phyloP scores from a whole-genome alignment of 2,797 vertebrate species.

The Hippopotamyrus pictus region DNA sequence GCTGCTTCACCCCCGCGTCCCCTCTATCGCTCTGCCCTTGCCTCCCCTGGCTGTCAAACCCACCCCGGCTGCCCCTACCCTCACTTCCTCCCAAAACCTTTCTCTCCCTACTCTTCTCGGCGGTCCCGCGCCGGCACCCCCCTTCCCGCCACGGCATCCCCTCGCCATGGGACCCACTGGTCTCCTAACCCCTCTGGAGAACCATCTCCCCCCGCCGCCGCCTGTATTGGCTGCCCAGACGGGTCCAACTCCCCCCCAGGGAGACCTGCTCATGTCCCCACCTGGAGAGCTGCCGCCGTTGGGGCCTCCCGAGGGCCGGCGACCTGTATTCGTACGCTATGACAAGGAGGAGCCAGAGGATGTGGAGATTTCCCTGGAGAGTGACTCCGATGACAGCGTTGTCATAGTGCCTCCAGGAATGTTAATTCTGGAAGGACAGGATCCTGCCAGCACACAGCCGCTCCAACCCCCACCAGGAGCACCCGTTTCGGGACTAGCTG shows the following conservation, averaged over 20 bases:
- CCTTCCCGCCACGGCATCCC: slow-evolving; percentile 58
- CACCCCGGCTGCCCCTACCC: slow-evolving; percentile 46
- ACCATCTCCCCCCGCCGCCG: slow-evolving; percentile 56
- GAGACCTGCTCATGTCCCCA: slow-evolving; percentile 58
- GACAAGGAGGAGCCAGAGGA: slow-evolving; percentile 82
- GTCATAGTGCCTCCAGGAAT: slow-evolving; percentile 82
- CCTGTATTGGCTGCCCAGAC: slow-evolving; percentile 44
- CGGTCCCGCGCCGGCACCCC: slow-evolving; percentile 46
- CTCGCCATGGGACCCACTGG: slow-evolving; percentile 59
- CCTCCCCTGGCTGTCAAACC: slow-evolving; percentile 58
- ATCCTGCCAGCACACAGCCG: slow-evolving; percentile 35
- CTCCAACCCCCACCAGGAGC: slow-evolving; percentile 33
- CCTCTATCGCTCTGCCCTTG: slow-evolving; percentile 59
- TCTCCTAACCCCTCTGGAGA: slow-evolving; percentile 58
- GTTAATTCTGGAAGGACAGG: slow-evolving; percentile 49
- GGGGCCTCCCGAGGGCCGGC: slow-evolving; percentile 58
- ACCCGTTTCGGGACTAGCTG: slow-evolving; percentile 16
- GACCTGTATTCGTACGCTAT: slow-evolving; percentile 79
- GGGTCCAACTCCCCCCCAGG: slow-evolving; percentile 42
- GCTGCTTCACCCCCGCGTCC: slow-evolving; percentile 73
- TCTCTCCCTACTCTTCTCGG: slow-evolving; percentile 62
- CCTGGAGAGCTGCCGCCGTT: slow-evolving; percentile 48
- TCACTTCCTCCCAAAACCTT: slow-evolving; percentile 51
- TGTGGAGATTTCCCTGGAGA: slow-evolving; percentile 83
- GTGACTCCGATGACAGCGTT: slow-evolving; percentile 85